Base-by-base conservation (phyloP, 2,888 invertebrate species). In the Phorcus lineatus region DNA sequence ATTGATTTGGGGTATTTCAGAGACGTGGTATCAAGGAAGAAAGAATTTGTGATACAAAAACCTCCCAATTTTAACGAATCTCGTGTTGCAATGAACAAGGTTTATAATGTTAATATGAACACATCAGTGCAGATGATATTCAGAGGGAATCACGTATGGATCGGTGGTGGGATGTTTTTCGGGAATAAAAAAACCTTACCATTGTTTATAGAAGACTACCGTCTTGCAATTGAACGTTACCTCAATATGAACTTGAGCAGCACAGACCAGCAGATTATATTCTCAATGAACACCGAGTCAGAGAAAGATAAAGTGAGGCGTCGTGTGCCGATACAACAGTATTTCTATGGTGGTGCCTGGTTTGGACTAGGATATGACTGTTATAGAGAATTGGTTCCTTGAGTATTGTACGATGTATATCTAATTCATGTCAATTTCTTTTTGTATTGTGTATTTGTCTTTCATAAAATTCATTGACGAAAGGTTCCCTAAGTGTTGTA, bases 1-100 rank as follows among this genome's bases (percentile, higher is more conserved):
- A 40, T 88, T 2, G 88, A 88, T 70, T 77, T 88, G 2, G 88
- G 88, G 6, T 87, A 86, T 80, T 87, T 88, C 40, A 78, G 87
- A 3, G 70, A 86, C 47, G 67, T 84, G 19, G 80, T 80, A 7
- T 52, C 81, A 0, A 66, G 74, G n/a, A 79, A 79, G 0, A 79
- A 78, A n/a, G 55, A 36, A 22, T 87, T 86, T 66, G 47, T 78
- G 24, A 31, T 81, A 19, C 19, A 66, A 11, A 53, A 36, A n/a
- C 74, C 74, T 11, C 7, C 22, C n/a, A 53, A 79, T 57, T 79
- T 79, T n/a, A 74, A 74, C 55, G 74, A 53, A 16, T 31, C 40
- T 40, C 74, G 57, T 6, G 55, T 79, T 16, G 54, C 79, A 17
- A 74, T 79, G 79, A 79, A 79, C 55, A 31, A 74, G 52, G 79